phyloP scores from a whole-genome alignment of 2,113 vertebrate genomes.

The Antennarius striatus region DNA sequence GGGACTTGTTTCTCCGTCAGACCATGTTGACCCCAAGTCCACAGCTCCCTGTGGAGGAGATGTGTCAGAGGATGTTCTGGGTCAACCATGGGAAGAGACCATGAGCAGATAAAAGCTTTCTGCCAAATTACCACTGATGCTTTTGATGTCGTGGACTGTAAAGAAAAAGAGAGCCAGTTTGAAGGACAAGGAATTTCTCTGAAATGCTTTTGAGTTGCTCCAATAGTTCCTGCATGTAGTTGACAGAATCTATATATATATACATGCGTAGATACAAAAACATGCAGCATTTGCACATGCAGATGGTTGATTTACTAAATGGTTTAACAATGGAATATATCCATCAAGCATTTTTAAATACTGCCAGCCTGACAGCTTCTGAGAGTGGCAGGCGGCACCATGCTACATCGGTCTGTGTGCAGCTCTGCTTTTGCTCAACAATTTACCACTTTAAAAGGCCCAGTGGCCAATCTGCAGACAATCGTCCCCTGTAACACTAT shows the following conservation, averaged over 20 bases:
- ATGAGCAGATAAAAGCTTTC: constrained; percentile 63
- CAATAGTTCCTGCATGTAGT: neutral
- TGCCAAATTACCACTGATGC: constrained; percentile 57
- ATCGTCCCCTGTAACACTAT: constrained; percentile 97
- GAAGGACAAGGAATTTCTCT: neutral
- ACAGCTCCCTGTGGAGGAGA: constrained; percentile 63
- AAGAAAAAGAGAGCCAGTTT: constrained; percentile 28
- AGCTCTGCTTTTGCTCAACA: constrained; percentile 92
- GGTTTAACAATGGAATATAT: neutral
- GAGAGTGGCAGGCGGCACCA: constrained; percentile 56
- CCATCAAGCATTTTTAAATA: constrained; percentile 32
- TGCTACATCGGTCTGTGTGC: constrained; percentile 68
- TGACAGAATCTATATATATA: neutral
- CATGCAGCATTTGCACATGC: neutral
- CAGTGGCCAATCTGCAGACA: constrained; percentile 95
- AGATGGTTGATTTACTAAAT: too few relatives aligned
- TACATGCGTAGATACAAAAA: neutral
- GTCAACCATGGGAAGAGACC: constrained; percentile 74
- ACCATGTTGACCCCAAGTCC: constrained; percentile 66
- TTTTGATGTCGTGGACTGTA: constrained; percentile 51
- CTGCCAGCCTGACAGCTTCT: constrained; percentile 74
- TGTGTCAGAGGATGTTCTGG: constrained; percentile 72
- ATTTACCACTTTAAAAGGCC: constrained; percentile 92
- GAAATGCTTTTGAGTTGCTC: constrained; percentile 9
- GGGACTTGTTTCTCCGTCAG: constrained; percentile 70